Base-by-base conservation (phyloP, 1,140 invertebrate genomes). In the Cyrtorhinus lividipennis region DNA sequence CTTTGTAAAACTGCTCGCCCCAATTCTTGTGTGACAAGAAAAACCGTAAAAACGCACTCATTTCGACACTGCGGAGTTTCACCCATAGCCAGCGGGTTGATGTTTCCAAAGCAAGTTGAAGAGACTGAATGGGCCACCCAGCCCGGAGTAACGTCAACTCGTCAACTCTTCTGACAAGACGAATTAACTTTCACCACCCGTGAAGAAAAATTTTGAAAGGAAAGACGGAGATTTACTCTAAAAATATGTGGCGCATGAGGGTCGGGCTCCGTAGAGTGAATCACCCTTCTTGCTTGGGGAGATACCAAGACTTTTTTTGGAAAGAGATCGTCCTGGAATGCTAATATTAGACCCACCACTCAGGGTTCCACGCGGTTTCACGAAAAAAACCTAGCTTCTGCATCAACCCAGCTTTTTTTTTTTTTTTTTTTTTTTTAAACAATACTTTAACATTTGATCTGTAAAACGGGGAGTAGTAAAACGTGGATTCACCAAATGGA, bases 1-100 rank as follows among this genome's bases (percentile, higher is more conserved):
- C n/a, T n/a, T n/a, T n/a, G n/a, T n/a, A n/a, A n/a, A n/a, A n/a
- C n/a, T n/a, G n/a, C n/a, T n/a, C n/a, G n/a, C n/a, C n/a, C n/a
- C n/a, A n/a, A n/a, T n/a, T n/a, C n/a, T n/a, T n/a, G n/a, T n/a
- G n/a, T n/a, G n/a, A n/a, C n/a, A n/a, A n/a, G n/a, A n/a, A n/a
- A n/a, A n/a, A 38, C 5, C 30, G 30, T 38, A 38, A 5, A 53
- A 5, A 53, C 48, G 48, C 48, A 53, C 48, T 53, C 48, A 22
- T 53, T 53, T 53, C 48, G 48, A 53, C 48, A 53, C 48, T 53
- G 10, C 12, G n/a, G n/a, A n/a, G 48, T 53, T 53, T 53, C 48
- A 13, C 20, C 48, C 48, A 53, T 53, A 12, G 18, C 18, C n/a
- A n/a, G 48, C 10, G 20, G 10, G 10, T 53, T 5, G 20, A 53